Evolutionary conservation across 2,797 vertebrate genomes (phyloP).

Genomic region (Myotis findleyi): DNA sequence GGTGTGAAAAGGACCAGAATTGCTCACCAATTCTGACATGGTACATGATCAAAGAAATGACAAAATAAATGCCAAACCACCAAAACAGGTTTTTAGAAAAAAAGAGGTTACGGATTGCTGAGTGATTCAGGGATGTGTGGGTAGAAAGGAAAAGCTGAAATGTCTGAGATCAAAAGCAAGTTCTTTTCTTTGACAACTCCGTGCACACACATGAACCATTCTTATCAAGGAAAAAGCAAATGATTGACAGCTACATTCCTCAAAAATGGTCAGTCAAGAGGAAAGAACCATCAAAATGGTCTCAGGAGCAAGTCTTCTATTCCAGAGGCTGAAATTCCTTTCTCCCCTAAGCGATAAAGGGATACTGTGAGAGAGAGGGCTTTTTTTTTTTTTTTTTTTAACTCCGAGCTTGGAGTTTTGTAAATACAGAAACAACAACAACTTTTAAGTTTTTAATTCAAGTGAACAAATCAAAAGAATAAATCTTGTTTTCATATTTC

Average conservation of each 20-base stretch:
- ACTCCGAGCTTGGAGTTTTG: background rate
- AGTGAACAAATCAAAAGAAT: background rate
- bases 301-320: background rate
- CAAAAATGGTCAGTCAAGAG: background rate
- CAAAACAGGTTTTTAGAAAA: background rate
- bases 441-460: background rate
- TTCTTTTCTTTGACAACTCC: background rate
- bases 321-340: background rate
- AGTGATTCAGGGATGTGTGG: background rate
- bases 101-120: background rate
- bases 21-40: background rate
- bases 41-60: conserved; percentile 15
- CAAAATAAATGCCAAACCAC: conserved; percentile 35
- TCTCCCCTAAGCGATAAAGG: background rate
- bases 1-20: background rate
- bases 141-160: background rate
- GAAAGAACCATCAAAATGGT: background rate
- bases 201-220: background rate
- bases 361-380: background rate
- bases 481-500: background rate
- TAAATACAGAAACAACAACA: background rate
- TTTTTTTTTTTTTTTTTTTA: background rate
- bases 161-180: conserved; percentile 37
- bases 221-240: conserved; percentile 17
- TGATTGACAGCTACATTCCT: background rate